These are phyloP conservation scores for Uria lomvia DNA, from an alignment of 2,113 vertebrate species.

Conservation along the genomic window DNA sequence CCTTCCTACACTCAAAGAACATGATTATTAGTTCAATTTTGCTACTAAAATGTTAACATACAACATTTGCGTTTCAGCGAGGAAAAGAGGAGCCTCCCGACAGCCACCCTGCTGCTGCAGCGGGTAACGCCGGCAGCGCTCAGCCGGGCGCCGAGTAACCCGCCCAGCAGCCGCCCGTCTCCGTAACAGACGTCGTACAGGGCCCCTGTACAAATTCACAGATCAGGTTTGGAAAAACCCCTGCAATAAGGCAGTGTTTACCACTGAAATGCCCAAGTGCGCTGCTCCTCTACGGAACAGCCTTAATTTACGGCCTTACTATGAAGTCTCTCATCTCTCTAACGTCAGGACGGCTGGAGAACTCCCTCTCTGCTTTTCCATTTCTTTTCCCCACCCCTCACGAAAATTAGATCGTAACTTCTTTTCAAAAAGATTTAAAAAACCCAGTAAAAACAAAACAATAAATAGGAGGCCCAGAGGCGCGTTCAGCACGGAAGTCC, in stretches of 20 bases:
- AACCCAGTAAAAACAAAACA: background rate
- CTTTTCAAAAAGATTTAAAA: background rate
- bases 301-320: rapidly evolving
- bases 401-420: background rate
- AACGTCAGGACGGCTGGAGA: rapidly evolving
- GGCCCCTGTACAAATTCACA: background rate
- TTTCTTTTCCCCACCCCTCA: background rate
- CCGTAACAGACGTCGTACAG: rapidly evolving
- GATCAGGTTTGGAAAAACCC: rapidly evolving
- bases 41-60: background rate
- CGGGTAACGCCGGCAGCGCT: rapidly evolving
- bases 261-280: rapidly evolving
- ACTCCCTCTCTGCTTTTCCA: background rate
- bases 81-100: background rate
- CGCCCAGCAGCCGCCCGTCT: rapidly evolving
- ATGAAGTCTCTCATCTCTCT: background rate
- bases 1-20: background rate
- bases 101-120: background rate
- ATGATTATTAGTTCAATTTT: background rate
- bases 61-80: background rate
- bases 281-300: background rate
- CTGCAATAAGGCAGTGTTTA: rapidly evolving
- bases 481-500: background rate
- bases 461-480: background rate
- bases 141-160: rapidly evolving